Evolutionary conservation across 2,888 invertebrate genomes (phyloP), one percentile per base, ranked within the genome.

Genomic region (Drosophila mercatorum): DNA sequence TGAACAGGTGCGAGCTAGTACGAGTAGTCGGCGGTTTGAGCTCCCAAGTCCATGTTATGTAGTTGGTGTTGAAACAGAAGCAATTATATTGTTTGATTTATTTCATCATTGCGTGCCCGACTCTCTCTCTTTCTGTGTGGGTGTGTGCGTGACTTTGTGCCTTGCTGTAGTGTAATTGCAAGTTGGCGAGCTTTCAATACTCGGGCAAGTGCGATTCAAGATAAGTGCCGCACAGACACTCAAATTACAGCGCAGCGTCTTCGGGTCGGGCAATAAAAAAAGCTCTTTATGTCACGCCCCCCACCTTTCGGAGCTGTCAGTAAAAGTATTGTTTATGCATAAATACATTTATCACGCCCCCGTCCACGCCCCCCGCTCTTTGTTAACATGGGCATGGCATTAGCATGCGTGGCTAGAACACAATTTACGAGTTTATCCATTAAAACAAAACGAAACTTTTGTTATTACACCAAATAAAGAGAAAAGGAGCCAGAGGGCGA

Each of bases 81-180:
- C 85, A 77, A 89, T 85, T 87, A 89, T 81, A 82, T 84, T 82
- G 76, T 80, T 87, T 86, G 89, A 86, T 86, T 86, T 86, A 89
- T 86, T 84, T 86, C 70, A 51, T 83, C 87, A 84, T 89, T 85
- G 87, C 89, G 81, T 85, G 89, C 71, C 71, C 57, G 44, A 34
- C 68, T 67, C 53, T 57, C 55, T 70, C 43, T 36, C 36, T 47
- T 31, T 40, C 55, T 46, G 55, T 59, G 52, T 53, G 70, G 51
- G 72, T 64, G 76, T 63, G 73, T 78, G 78, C 74, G 78, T 75
- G 80, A 75, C 80, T 70, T 59, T 55, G 64, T 69, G 72, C 63
- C 66, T 68, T 63, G 51, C 17, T 17, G 67, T 51, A 70, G 68
- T 83, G 86, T 88, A 84, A 88, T 84, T 88, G 83, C 87, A 84